Evolutionary conservation across 2,113 vertebrate species (phyloP).

Genomic region (Columbina picui): DNA sequence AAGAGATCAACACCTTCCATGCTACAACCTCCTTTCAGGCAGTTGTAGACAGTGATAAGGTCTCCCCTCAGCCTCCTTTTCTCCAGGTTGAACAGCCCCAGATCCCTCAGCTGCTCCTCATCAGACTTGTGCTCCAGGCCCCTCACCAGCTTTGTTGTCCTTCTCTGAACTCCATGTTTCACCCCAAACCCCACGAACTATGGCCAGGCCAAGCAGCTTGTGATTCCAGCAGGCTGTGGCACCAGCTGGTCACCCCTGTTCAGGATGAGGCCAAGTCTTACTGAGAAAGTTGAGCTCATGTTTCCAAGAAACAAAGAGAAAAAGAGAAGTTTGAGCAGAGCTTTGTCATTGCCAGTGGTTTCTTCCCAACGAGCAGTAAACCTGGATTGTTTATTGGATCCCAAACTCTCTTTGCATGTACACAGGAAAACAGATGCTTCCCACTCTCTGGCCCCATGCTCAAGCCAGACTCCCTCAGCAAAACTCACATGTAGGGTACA

Average conservation of each 20-base stretch:
- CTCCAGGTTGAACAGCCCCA: no score
- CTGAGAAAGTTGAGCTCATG: neutral
- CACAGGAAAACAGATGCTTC: conserved; percentile 70
- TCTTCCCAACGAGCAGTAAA: conserved; percentile 17
- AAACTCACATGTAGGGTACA: neutral
- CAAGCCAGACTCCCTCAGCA: neutral
- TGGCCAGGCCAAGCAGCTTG: neutral
- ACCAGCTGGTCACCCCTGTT: fast-evolving
- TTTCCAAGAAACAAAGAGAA: conserved; percentile 14
- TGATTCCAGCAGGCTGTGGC: neutral
- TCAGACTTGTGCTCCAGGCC: no score
- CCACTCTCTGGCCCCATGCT: neutral
- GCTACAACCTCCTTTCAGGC: no score
- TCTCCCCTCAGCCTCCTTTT: no score
- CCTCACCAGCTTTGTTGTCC: no score
- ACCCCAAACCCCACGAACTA: neutral
- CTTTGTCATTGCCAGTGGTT: fast-evolving
- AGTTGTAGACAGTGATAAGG: no score
- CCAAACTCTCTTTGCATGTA: conserved; percentile 19
- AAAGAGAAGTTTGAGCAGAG: neutral
- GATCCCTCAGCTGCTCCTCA: no score
- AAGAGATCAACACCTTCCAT: no score
- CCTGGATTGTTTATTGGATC: conserved; percentile 19
- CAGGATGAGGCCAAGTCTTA: neutral
- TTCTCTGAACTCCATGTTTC: neutral